phyloP scores from a whole-genome alignment of 2,888 invertebrate species.

The Mimas tiliae region DNA sequence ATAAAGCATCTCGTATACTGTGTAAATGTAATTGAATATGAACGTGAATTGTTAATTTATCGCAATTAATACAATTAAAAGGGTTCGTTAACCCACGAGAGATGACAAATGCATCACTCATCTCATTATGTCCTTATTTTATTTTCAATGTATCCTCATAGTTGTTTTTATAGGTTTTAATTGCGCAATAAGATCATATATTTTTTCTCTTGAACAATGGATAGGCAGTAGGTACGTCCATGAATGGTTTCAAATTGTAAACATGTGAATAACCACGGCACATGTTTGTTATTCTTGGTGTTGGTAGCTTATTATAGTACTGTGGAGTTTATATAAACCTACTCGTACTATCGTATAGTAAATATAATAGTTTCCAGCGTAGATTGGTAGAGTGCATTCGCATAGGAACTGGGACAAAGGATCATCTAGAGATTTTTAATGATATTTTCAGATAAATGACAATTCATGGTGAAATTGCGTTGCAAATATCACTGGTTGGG shows the following conservation, averaged over 20 bases:
- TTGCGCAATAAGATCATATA: slow-evolving; percentile 18
- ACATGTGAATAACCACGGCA: slow-evolving; percentile 2
- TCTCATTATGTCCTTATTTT: slow-evolving; percentile 11
- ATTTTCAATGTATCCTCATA: slow-evolving; percentile 11
- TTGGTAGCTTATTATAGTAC: not conserved
- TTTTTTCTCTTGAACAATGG: slow-evolving; percentile 11
- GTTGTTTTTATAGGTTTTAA: not conserved
- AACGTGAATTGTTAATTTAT: slow-evolving; percentile 13
- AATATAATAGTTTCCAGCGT: not conserved
- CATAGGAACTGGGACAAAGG: not conserved
- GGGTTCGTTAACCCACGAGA: slow-evolving; percentile 17
- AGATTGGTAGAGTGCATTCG: not conserved
- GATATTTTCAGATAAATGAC: not conserved
- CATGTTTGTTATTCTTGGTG: slow-evolving; percentile 2
- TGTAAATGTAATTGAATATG: too few relatives aligned
- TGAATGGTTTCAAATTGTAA: slow-evolving; percentile 18
- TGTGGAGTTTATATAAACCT: not conserved
- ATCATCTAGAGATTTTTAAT: not conserved
- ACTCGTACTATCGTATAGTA: not conserved
- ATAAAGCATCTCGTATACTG: too few relatives aligned
- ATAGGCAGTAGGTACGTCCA: not conserved
- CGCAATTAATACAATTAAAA: slow-evolving; percentile 19
- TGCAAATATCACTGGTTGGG: too few relatives aligned
- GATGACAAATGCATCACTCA: slow-evolving; percentile 11
- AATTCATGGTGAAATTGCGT: not conserved